Evolutionary conservation across 2,797 vertebrate genomes (phyloP), one percentile per base, ranked within the genome.

Genomic region (Muraenolepis orangiensis): DNA sequence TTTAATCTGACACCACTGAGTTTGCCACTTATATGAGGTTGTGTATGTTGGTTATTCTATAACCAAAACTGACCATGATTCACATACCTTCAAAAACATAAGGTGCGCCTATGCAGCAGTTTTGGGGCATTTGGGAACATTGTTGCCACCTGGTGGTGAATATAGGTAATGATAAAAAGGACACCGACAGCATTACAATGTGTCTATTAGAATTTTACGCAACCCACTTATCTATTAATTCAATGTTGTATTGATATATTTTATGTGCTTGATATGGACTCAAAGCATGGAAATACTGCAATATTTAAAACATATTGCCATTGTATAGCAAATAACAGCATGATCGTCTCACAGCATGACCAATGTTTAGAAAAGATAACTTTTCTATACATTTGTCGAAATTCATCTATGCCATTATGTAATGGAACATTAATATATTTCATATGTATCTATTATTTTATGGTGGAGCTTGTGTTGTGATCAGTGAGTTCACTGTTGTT

Each of bases 131-230:
- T 67, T 67, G 66, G 18, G 16, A 66, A n/a, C 66, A 80, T 72
- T 66, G 69, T 74, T 76, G 87, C 88, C 88, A 88, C 88, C 90
- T 89, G 82, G 87, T 90, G 90, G 87, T 74, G 61, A 29, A 2
- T 74, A 0, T 20, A n/a, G 72, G n/a, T 66, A 86, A 76, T 26
- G n/a, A 26, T 26, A 26, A 0, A 10, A 64, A 64, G 10, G n/a
- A 26, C 23, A 64, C 10, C 57, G 23, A 64, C 51, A 57, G 51
- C 20, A n/a, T 57, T 10, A 64, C 57, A 61, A 11, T 12, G 11
- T 57, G 51, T n/a, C 23, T 64, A 26, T 64, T 10, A 10, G n/a
- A 16, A 61, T 61, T 61, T n/a, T 64, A 26, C n/a, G n/a, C 26
- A 2, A 46, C 40, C 1, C n/a, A 61, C 0, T n/a, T 64, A 23